These are phyloP conservation scores for Lagodon rhomboides DNA, from an alignment of 2,797 vertebrate species.

Conservation along the genomic window DNA sequence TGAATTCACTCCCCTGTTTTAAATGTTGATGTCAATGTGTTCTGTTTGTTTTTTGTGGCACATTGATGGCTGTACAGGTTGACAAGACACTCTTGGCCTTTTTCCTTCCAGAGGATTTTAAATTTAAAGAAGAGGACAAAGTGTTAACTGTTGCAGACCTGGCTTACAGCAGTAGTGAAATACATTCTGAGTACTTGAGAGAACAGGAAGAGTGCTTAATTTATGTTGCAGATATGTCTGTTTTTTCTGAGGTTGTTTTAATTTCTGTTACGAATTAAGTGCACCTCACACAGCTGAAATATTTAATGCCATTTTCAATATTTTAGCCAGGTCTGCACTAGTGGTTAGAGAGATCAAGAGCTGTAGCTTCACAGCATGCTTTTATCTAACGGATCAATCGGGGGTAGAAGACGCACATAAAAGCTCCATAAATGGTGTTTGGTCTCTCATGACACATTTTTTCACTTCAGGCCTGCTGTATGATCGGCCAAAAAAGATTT, in stretches of 20 bases:
- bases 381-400: conserved; percentile 81
- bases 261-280: conserved; percentile 54
- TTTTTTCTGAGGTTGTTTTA: conserved; percentile 61
- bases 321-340: conserved; percentile 69
- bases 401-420: conserved; percentile 73
- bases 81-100: conserved; percentile 79
- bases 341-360: conserved; percentile 62
- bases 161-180: conserved; percentile 62
- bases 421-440: conserved; percentile 80
- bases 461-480: conserved; percentile 80
- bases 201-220: conserved; percentile 70
- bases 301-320: conserved; percentile 70
- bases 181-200: conserved; percentile 64
- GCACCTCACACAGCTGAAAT: conserved; percentile 66
- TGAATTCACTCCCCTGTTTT: conserved; percentile 79
- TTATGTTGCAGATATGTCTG: conserved; percentile 70
- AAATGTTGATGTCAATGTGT: conserved; percentile 95
- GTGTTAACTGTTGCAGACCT: conserved; percentile 75
- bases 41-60: conserved; percentile 94
- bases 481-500: conserved; percentile 75
- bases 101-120: conserved; percentile 66
- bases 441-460: conserved; percentile 67
- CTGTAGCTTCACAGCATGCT: conserved; percentile 88
- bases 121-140: conserved; percentile 56
- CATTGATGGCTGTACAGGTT: conserved; percentile 91